Conservation (phyloP, 2,888 invertebrate genomes). For the Pardosa pseudoannulata region DNA sequence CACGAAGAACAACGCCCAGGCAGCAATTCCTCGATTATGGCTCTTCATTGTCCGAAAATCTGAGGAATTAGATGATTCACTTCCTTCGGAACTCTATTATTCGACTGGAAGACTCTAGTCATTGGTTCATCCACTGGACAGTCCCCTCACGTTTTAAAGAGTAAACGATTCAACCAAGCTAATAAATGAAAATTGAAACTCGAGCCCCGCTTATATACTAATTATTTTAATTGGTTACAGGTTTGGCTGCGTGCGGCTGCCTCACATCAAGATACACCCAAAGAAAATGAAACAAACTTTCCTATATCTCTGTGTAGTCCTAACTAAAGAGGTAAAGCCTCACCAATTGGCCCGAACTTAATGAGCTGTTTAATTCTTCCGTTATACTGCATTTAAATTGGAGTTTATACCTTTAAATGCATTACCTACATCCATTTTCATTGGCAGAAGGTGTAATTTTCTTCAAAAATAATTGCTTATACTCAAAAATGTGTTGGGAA, state of each 20-base stretch:
- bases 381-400: not conserved
- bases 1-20: conserved; percentile 55
- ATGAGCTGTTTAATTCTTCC: not conserved
- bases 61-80: conserved; percentile 29
- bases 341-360: too few relatives aligned
- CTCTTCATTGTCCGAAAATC: conserved; percentile 28
- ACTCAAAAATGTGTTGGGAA: too few relatives aligned
- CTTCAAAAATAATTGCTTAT: not conserved
- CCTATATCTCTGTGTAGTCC: not conserved
- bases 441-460: not conserved
- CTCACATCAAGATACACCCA: not conserved
- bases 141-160: not conserved
- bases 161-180: not conserved
- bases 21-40: not conserved
- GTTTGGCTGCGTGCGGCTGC: not conserved
- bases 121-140: not conserved
- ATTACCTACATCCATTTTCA: not conserved
- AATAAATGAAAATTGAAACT: not conserved
- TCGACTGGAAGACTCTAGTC: not conserved
- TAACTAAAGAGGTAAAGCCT: too few relatives aligned
- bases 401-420: not conserved
- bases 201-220: not conserved
- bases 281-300: not conserved
- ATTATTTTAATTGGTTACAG: not conserved
- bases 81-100: not conserved